Evolutionary conservation across 2,797 vertebrate species (phyloP), one percentile per base, ranked within the genome.

Genomic region (Acanthis flammea): DNA sequence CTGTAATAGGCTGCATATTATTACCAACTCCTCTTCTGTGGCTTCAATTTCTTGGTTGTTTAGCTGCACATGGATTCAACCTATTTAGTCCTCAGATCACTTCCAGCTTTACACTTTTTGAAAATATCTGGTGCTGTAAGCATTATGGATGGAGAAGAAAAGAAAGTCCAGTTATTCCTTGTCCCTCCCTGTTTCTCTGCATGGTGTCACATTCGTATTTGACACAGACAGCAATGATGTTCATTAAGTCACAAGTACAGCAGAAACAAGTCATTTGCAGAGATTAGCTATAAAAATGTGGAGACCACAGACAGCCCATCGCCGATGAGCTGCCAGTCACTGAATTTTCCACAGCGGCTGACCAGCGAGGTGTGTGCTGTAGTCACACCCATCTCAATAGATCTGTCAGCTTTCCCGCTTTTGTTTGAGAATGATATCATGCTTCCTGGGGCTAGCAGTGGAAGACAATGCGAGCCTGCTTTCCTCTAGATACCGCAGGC

Each of bases 401-500:
- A 97, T 98, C 97, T 98, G 97, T 97, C 97, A 97, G 98, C 97
- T 98, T 98, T 98, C 98, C 98, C 98, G 96, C 97, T 98, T 98
- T 98, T 98, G 98, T 98, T 98, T 94, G 92, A 94, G 95, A 86
- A 97, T 98, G 98, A 98, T 98, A 98, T 98, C 98, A 98, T 98
- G 97, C 95, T 98, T 98, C 98, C 98, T 98, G 98, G 96, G 96
- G 98, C 94, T 27, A 97, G 96, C 17, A 0, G 80, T 95, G 91
- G 97, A 98, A 98, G 98, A 98, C 98, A 98, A 98, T 98, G 95
- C 19, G 28, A 91, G 35, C 94, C 95, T 47, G 96, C 97, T 98
- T 97, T 97, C 96, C 97, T 97, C 96, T 94, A 96, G 97, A 97
- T 98, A 98, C 94, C 91, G 95, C 95, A 96, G 98, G 97, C 96